Conservation (phyloP, 2,888 invertebrate genomes). For the Drosophila anomalata region DNA sequence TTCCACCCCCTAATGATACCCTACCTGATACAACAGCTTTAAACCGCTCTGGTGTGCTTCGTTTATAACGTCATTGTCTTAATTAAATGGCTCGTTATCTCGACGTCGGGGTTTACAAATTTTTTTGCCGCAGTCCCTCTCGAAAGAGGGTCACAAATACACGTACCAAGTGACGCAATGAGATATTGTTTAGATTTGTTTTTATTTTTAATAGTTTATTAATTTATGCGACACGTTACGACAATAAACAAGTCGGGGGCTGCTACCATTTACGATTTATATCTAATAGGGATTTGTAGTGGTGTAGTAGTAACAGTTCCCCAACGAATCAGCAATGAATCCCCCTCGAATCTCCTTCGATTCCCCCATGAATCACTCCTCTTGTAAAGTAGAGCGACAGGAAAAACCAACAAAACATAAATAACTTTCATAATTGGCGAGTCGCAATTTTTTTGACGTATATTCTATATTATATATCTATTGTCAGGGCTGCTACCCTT, state of each 20-base stretch:
- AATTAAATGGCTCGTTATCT: constrained; percentile 23
- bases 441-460: too few relatives aligned
- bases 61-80: constrained; percentile 15
- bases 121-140: constrained; percentile 10
- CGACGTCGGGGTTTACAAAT: neutral
- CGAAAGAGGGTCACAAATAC: constrained; percentile 30
- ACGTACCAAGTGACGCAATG: constrained; percentile 25
- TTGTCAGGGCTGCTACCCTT: too few relatives aligned
- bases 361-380: too few relatives aligned
- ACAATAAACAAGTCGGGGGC: constrained; percentile 1
- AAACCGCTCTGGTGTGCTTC: neutral
- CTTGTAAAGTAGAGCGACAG: constrained; percentile 14
- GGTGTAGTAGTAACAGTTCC: too few relatives aligned
- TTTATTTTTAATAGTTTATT: constrained; percentile 37
- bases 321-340: too few relatives aligned
- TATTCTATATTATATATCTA: too few relatives aligned
- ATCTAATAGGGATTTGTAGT: neutral
- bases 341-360: too few relatives aligned
- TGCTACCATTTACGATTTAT: constrained; percentile 7
- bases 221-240: constrained; percentile 43
- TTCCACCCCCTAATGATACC: neutral
- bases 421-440: constrained; percentile 33
- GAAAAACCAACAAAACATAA: constrained; percentile 6
- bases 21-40: neutral
- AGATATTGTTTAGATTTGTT: constrained; percentile 20